Evolutionary conservation across 2,797 vertebrate genomes (phyloP).

Genomic region (Micromesistius poutassou): DNA sequence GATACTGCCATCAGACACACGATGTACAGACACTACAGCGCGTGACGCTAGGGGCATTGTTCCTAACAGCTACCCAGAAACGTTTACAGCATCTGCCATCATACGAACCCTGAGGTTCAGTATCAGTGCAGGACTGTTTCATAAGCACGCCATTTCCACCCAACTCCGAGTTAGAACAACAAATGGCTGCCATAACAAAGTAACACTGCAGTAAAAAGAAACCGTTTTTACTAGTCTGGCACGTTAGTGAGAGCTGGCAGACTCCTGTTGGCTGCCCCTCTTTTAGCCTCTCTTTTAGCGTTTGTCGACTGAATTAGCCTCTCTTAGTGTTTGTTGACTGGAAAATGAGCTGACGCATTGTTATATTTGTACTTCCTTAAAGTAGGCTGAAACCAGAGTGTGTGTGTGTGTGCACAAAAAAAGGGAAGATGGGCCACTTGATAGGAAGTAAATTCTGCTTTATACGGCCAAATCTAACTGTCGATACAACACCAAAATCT

Average conservation of each 20-base stretch:
- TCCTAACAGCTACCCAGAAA: neutral
- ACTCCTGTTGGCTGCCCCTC: neutral
- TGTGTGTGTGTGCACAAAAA: conserved; percentile 38
- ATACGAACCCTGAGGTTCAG: no score
- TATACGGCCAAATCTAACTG: neutral
- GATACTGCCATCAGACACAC: conserved; percentile 5
- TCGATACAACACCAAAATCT: neutral
- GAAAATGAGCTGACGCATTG: conserved; percentile 33
- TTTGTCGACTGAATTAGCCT: conserved; percentile 10
- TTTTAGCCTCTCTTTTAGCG: conserved; percentile 4
- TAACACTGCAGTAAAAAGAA: neutral
- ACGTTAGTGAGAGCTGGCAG: neutral
- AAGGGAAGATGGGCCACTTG: neutral
- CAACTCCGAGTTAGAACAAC: conserved; percentile 5
- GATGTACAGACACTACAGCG: no score
- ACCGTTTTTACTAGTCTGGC: neutral
- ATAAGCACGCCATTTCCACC: neutral
- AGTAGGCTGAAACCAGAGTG: conserved; percentile 34
- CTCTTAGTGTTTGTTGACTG: conserved; percentile 36
- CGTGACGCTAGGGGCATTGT: neutral
- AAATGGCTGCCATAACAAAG: neutral
- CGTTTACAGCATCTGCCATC: neutral
- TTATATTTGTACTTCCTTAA: conserved; percentile 56
- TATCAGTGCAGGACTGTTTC: neutral
- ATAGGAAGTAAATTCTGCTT: neutral